These are phyloP conservation scores for Escarpia spicata DNA, from an alignment of 2,888 invertebrate species.

Conservation along the genomic window DNA sequence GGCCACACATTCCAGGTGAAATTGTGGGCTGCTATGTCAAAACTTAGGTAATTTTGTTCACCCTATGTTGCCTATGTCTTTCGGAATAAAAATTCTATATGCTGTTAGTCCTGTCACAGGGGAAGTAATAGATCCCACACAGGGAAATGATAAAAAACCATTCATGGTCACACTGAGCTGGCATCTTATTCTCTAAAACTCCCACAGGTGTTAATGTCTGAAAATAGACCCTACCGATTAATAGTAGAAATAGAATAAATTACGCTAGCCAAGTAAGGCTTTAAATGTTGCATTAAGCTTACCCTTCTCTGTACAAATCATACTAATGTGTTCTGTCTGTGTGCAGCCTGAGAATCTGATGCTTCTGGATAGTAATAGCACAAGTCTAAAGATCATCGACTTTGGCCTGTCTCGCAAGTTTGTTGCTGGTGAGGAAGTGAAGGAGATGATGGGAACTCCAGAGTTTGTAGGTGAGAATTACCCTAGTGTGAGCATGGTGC, in stretches of 20 bases:
- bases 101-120: too few relatives aligned
- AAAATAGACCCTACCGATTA: neutral
- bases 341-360: slow-evolving; percentile 75
- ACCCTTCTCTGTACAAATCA: neutral
- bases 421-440: slow-evolving; percentile 62
- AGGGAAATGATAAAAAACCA: too few relatives aligned
- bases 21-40: too few relatives aligned
- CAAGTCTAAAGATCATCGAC: slow-evolving; percentile 74
- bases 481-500: neutral
- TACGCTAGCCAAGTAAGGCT: neutral
- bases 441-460: slow-evolving; percentile 72
- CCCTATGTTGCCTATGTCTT: too few relatives aligned
- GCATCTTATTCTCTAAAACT: too few relatives aligned
- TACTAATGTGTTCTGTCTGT: slow-evolving; percentile 27
- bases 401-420: slow-evolving; percentile 71
- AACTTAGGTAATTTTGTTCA: too few relatives aligned
- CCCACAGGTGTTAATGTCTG: neutral
- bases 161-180: too few relatives aligned
- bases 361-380: slow-evolving; percentile 68
- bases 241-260: neutral
- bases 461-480: slow-evolving; percentile 69
- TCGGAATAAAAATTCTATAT: too few relatives aligned
- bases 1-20: too few relatives aligned
- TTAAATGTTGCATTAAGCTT: neutral
- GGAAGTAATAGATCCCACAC: too few relatives aligned